Conservation (phyloP, 2,113 vertebrate genomes). For the Carassius auratus region DNA sequence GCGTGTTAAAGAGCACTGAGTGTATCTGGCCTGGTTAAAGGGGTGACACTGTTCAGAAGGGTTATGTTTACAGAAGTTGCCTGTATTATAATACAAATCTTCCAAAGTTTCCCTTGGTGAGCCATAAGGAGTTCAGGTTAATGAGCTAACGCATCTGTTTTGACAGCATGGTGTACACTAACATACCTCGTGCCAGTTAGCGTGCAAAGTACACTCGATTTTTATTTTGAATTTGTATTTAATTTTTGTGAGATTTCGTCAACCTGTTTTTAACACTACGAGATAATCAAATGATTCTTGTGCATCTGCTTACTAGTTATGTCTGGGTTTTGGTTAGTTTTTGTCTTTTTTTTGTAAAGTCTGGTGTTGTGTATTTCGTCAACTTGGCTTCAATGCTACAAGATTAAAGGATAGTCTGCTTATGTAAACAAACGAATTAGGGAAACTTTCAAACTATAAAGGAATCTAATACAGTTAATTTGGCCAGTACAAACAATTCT, state of each 20-base stretch:
- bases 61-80: neutral
- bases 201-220: neutral
- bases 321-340: neutral
- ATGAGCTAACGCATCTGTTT: slow-evolving; percentile 17
- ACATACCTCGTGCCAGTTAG: neutral
- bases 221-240: neutral
- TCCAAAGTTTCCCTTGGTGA: neutral
- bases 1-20: slow-evolving; percentile 37
- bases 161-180: neutral
- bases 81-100: neutral
- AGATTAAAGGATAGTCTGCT: neutral
- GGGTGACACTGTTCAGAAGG: neutral
- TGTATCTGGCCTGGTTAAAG: neutral
- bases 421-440: neutral
- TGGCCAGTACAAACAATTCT: neutral
- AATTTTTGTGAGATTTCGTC: too few species aligned
- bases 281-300: neutral
- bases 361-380: neutral
- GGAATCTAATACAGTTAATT: neutral
- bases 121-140: slow-evolving; percentile 7
- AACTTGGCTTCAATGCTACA: neutral
- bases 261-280: neutral
- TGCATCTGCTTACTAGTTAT: neutral
- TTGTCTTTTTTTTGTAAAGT: neutral
- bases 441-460: neutral